Evolutionary conservation across 2,888 invertebrate genomes (phyloP).

Genomic region (Lycia hirtaria): DNA sequence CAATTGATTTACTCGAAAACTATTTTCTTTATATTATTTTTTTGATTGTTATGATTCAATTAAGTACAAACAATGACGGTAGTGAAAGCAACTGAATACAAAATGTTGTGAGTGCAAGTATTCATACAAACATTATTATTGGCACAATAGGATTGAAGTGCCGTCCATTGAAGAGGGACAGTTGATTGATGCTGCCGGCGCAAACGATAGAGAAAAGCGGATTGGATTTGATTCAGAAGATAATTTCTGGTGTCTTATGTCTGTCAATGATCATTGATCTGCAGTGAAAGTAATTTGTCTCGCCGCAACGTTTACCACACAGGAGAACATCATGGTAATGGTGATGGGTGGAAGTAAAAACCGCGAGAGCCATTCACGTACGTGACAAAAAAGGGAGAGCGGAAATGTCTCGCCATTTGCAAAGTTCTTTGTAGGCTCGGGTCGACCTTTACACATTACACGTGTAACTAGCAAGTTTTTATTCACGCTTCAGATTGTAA

Average conservation of each 20-base stretch:
- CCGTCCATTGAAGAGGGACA: slow-evolving; percentile 37
- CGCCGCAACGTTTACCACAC: slow-evolving; percentile 59
- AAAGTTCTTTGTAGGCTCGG: slow-evolving; percentile 13
- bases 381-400: slow-evolving; percentile 32
- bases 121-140: slow-evolving; percentile 31
- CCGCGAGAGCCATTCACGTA: slow-evolving; percentile 44
- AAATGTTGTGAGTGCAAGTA: slow-evolving; percentile 24
- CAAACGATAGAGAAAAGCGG: slow-evolving; percentile 32
- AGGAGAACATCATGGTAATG: slow-evolving; percentile 47
- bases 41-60: slow-evolving; percentile 32
- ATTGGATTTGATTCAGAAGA: slow-evolving; percentile 35
- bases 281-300: slow-evolving; percentile 70
- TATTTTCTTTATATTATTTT: slow-evolving; percentile 22
- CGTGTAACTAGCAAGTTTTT: slow-evolving; percentile 7
- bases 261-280: slow-evolving; percentile 50
- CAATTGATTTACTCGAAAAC: slow-evolving; percentile 10
- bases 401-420: slow-evolving; percentile 26
- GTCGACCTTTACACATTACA: slow-evolving; percentile 15
- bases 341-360: slow-evolving; percentile 49
- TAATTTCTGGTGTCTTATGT: slow-evolving; percentile 53
- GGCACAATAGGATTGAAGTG: slow-evolving; percentile 38
- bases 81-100: slow-evolving; percentile 21
- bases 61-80: slow-evolving; percentile 23
- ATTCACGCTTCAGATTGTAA: background rate
- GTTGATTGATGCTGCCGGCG: slow-evolving; percentile 34